These are phyloP conservation scores for Melinaea menophilus DNA, from an alignment of 2,888 invertebrate species.

Conservation along the genomic window DNA sequence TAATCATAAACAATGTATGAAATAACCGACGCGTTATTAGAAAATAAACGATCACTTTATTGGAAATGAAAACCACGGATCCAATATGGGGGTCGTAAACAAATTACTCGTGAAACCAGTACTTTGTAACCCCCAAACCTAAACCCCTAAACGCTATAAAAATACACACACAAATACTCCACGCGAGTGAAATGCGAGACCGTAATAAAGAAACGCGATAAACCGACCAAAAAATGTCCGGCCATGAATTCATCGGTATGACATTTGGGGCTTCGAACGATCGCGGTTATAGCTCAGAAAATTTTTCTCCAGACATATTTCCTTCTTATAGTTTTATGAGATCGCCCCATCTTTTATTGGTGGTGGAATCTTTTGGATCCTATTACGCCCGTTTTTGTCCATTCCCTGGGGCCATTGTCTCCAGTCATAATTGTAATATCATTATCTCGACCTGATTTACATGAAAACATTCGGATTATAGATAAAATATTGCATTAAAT, in stretches of 20 bases:
- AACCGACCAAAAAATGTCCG: conserved; percentile 71
- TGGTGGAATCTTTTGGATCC: conserved; percentile 71
- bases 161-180: conserved; percentile 39
- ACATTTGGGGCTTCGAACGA: conserved; percentile 72
- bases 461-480: neutral
- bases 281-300: conserved; percentile 60
- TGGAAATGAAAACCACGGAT: conserved; percentile 43
- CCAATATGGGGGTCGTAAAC: conserved; percentile 71
- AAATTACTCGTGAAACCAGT: conserved; percentile 66
- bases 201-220: conserved; percentile 76
- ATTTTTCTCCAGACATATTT: conserved; percentile 57
- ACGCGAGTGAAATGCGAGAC: conserved; percentile 63
- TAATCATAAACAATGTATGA: conserved; percentile 30
- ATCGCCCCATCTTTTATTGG: conserved; percentile 72
- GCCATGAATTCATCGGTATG: conserved; percentile 77
- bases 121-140: conserved; percentile 51
- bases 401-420: conserved; percentile 27
- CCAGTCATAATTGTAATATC: conserved; percentile 4
- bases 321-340: conserved; percentile 73
- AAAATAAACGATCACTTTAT: conserved; percentile 46
- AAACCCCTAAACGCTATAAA: conserved; percentile 61
- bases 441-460: neutral
- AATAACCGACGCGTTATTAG: conserved; percentile 38
- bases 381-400: conserved; percentile 59
- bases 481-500: neutral